Percentiles rank a stretch among this genome's conserved stretches.
Conservation (phyloP, 92 coral and sea anemone genomes). For the Heteractis magnifica region DNA sequence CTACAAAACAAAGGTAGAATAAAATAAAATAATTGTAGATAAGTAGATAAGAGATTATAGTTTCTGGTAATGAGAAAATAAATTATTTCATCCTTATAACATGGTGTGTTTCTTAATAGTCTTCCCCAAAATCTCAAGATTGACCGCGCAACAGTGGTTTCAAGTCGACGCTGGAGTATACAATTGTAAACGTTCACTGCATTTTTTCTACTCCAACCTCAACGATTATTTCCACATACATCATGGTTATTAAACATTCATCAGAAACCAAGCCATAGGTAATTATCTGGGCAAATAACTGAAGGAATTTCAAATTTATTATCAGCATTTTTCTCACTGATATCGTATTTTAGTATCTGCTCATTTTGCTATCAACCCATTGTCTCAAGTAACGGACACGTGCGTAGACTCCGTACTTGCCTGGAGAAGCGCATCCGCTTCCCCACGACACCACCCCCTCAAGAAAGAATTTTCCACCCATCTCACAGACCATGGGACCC, state of each 20-base stretch:
- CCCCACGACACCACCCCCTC: constrained; percentile 57
- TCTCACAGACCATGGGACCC: constrained; percentile 51
- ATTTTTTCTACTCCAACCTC: too few species aligned
- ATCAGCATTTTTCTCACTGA: neutral
- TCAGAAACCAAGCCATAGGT: too few species aligned
- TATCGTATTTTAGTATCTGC: neutral
- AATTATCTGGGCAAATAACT: neutral
- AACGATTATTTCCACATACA: too few species aligned
- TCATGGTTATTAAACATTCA: too few species aligned
- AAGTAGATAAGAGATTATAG: neutral
- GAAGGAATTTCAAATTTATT: neutral
- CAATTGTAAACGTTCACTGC: too few species aligned
- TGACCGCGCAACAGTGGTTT: too few species aligned
- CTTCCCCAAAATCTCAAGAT: too few species aligned
- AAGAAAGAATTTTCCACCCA: constrained; percentile 39
- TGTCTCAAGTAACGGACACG: constrained; percentile 43
- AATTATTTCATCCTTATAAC: neutral
- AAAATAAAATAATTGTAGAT: too few species aligned
- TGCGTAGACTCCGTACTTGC: constrained; percentile 55
- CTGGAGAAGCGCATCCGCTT: constrained; percentile 38
- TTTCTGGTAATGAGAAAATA: neutral
- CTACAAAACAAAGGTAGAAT: neutral
- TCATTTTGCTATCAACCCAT: constrained; percentile 42
- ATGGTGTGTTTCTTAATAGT: neutral
- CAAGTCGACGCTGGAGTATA: too few species aligned